Evolutionary conservation across 2,113 vertebrate genomes (phyloP), one percentile per base, ranked within the genome.

Genomic region (Tichodroma muraria): DNA sequence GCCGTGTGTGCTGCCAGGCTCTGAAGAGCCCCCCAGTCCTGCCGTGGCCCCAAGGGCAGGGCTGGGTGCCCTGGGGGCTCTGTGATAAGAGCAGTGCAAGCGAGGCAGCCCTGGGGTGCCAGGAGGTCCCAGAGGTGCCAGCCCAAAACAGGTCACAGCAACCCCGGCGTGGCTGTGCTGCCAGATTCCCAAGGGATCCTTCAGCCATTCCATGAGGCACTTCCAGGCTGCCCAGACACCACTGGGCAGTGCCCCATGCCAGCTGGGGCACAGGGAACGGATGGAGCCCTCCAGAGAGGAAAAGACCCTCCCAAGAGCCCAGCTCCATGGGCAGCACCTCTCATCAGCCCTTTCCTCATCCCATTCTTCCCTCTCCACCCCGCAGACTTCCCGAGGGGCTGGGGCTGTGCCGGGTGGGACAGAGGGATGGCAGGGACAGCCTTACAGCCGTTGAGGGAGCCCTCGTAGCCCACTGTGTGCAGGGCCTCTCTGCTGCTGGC

Each of bases 371-470:
- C 45, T 76, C n/a, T 59, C 30, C 35, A 37, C 17, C 33, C 17
- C 18, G 4, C 11, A 47, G 63, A 33, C 14, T 12, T 37, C 47
- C 73, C 35, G 6, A 30, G 47, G 24, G 24, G 38, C 61, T 50
- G 18, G 11, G 59, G 45, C 44, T 2, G 3, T 44, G 40, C 11
- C 0, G 1, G n/a, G 9, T 10, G 37, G 49, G 65, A 85, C 28
- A 30, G 49, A 38, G 7, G 52, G 77, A 25, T 0, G 6, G 49
- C 38, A 33, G 71, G 22, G n/a, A 21, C 14, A n/a, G 44, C 80
- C 99, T 99, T 98, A 99, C 99, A 99, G 97, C 99, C 99, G 3
- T 99, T 99, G 88, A 99, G 97, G 53, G 99, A 99, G 97, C 98
- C 98, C 88, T 99, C 99, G 24, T 99, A 99, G 86, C 98, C 98